Conservation (phyloP, 1,140 invertebrate species). For the Proctacanthus coquilletti region DNA sequence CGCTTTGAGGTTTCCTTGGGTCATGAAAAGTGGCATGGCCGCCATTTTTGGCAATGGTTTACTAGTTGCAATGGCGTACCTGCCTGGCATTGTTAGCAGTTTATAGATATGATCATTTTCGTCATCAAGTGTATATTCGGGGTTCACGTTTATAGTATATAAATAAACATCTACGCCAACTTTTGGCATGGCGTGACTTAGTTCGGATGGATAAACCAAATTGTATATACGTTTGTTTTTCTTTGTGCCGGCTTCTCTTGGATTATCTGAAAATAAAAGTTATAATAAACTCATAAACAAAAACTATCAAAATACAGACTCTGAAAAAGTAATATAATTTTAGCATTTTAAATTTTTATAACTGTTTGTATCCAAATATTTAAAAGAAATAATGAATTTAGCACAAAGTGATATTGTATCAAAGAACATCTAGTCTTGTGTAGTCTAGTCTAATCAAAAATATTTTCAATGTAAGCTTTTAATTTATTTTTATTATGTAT, state of each 20-base stretch:
- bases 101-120: slow-evolving; percentile 21
- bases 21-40: slow-evolving; percentile 73
- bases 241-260: slow-evolving; percentile 42
- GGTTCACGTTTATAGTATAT: slow-evolving; percentile 15
- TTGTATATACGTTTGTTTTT: slow-evolving; percentile 54
- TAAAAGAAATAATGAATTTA: too few relatives aligned
- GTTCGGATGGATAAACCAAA: slow-evolving; percentile 34
- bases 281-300: background rate
- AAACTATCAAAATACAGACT: background rate
- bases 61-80: slow-evolving; percentile 42
- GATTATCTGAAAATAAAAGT: slow-evolving; percentile 4
- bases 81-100: slow-evolving; percentile 16
- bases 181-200: slow-evolving; percentile 13
- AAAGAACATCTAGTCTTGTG: too few relatives aligned
- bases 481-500: too few relatives aligned
- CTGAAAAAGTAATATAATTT: too few relatives aligned
- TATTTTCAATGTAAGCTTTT: background rate
- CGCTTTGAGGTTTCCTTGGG: slow-evolving; percentile 62
- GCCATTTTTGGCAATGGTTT: slow-evolving; percentile 39
- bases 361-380: too few relatives aligned
- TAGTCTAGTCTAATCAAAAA: too few relatives aligned
- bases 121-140: slow-evolving; percentile 12
- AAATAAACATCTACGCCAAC: slow-evolving; percentile 16
- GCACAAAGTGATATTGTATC: too few relatives aligned
- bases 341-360: too few relatives aligned